Conservation (phyloP, 2,888 invertebrate genomes). For the Drosophila aldrichi region DNA sequence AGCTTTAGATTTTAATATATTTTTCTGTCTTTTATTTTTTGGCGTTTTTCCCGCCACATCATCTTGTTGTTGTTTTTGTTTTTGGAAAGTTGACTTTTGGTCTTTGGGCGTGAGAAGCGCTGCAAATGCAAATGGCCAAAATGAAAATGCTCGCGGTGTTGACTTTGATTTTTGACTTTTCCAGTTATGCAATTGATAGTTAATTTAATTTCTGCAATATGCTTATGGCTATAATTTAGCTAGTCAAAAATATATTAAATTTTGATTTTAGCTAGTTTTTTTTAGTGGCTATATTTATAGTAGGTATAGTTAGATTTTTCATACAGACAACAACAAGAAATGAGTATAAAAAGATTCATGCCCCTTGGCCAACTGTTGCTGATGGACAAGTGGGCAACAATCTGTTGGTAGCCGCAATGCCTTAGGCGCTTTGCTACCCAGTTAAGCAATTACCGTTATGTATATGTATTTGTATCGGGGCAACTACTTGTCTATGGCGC, state of each 20-base stretch:
- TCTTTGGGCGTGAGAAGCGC: constrained; percentile 50
- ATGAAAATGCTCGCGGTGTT: constrained; percentile 33
- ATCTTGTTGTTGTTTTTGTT: constrained; percentile 15
- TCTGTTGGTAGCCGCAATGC: constrained; percentile 20
- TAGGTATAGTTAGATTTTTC: neutral
- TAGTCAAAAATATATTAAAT: neutral
- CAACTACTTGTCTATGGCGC: constrained; percentile 31
- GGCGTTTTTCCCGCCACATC: constrained; percentile 3
- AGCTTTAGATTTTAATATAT: constrained; percentile 12
- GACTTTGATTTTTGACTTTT: neutral
- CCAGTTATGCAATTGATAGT: constrained; percentile 23
- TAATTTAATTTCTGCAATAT: neutral
- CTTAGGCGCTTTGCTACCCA: constrained; percentile 28
- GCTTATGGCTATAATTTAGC: neutral
- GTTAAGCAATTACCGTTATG: constrained; percentile 67
- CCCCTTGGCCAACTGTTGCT: constrained; percentile 38
- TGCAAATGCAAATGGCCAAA: constrained; percentile 45
- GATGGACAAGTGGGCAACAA: constrained; percentile 23
- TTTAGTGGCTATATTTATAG: neutral
- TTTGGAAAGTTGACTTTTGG: constrained; percentile 55
- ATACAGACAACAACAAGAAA: neutral
- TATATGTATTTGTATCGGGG: constrained; percentile 8
- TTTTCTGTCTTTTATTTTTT: constrained; percentile 7
- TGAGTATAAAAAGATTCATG: no score
- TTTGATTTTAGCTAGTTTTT: neutral